Conservation (phyloP, 2,888 invertebrate species). For the Chymomyza procnemis region DNA sequence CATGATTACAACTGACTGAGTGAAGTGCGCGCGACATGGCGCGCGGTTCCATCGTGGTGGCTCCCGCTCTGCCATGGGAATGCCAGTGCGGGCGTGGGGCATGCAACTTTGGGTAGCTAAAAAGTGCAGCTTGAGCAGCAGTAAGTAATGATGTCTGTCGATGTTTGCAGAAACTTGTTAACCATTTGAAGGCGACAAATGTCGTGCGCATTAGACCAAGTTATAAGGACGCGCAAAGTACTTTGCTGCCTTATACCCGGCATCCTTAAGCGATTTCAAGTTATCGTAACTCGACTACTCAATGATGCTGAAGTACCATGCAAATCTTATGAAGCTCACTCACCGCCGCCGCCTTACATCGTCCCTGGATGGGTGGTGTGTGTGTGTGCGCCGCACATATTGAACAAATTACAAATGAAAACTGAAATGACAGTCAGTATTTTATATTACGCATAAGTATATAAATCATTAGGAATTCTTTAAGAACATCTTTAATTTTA, state of each 20-base stretch:
- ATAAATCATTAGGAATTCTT: background rate
- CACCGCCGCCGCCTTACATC: too few species aligned
- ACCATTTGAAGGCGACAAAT: constrained; percentile 68
- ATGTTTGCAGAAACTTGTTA: constrained; percentile 66
- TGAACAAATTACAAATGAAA: background rate
- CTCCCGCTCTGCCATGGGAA: background rate
- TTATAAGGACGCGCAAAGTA: constrained; percentile 24
- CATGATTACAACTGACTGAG: constrained; percentile 57
- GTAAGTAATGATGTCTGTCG: constrained; percentile 63
- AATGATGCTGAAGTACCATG: background rate
- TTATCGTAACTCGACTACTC: background rate
- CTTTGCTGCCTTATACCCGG: constrained; percentile 1
- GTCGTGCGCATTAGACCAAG: constrained; percentile 50
- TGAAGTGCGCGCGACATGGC: background rate
- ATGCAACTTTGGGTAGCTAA: constrained; percentile 4
- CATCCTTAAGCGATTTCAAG: background rate
- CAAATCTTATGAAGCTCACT: background rate
- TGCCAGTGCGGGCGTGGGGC: background rate
- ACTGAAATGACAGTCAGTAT: background rate
- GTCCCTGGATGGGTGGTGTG: too few species aligned
- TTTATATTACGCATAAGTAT: background rate
- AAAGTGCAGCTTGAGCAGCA: constrained; percentile 19
- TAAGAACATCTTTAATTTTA: background rate
- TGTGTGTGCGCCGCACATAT: background rate
- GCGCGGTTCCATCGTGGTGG: background rate